Conservation (phyloP, 2,113 vertebrate species). For the Ellobius talpinus region DNA sequence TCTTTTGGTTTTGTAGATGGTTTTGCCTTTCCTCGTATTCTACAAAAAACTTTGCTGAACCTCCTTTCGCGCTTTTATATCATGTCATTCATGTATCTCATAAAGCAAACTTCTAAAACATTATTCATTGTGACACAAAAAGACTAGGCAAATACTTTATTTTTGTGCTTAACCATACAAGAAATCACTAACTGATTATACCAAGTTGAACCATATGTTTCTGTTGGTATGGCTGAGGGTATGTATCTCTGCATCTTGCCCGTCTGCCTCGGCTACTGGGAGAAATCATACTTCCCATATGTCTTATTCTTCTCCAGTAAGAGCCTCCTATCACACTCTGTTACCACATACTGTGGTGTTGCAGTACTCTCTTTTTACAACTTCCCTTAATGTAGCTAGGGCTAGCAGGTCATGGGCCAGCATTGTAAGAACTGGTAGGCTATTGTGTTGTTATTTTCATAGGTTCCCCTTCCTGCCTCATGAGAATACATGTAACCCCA, state of each 20-base stretch:
- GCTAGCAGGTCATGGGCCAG: not conserved
- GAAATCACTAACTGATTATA: not conserved
- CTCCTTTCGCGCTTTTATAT: not conserved
- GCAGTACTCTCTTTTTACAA: not conserved
- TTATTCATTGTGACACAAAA: not conserved
- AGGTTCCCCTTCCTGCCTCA: not conserved
- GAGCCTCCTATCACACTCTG: fast-evolving
- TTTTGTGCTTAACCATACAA: not conserved
- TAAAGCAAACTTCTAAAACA: not conserved
- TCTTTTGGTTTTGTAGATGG: not conserved
- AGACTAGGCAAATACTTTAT: not conserved
- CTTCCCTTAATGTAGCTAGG: not conserved
- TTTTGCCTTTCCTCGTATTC: not conserved
- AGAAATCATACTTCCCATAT: not conserved
- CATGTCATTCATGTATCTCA: not conserved
- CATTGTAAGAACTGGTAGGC: not conserved
- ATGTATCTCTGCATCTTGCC: fast-evolving
- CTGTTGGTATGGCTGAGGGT: no score
- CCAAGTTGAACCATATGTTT: not conserved
- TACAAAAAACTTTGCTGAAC: not conserved
- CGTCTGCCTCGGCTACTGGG: not conserved
- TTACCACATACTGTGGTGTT: fast-evolving
- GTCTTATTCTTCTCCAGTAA: not conserved
- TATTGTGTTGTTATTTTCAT: not conserved
- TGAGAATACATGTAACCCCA: no score